Conservation (phyloP, 2,113 vertebrate species). For the Albula goreensis region DNA sequence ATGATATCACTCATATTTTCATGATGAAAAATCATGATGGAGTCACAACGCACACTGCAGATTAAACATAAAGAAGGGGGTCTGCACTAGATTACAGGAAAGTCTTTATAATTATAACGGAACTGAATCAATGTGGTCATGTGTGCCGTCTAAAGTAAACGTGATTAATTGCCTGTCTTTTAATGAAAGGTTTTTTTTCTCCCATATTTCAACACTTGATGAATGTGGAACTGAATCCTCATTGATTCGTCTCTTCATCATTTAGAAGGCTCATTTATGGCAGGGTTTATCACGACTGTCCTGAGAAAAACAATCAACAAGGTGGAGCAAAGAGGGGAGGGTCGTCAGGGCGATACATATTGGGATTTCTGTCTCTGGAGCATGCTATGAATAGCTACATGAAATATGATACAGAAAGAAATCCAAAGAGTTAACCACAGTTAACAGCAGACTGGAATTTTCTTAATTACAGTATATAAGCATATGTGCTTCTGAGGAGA, state of each 20-base stretch:
- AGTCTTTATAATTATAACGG: background rate
- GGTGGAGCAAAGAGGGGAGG: background rate
- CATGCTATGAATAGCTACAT: no score
- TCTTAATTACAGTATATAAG: no score
- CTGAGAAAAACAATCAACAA: background rate
- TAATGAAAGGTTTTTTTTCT: background rate
- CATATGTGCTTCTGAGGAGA: no score
- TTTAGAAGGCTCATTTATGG: background rate
- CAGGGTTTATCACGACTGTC: background rate
- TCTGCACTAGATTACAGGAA: background rate
- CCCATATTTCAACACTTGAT: background rate
- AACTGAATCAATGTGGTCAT: background rate
- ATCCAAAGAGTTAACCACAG: background rate
- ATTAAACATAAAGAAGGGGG: background rate
- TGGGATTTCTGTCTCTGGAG: no score
- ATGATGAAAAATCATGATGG: background rate
- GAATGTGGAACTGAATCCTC: background rate
- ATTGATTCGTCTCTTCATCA: background rate
- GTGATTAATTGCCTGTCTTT: conserved; percentile 2
- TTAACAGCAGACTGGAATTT: background rate
- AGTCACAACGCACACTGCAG: background rate
- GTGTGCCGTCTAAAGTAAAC: background rate
- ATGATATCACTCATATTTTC: background rate
- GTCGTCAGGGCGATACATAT: background rate
- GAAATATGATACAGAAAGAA: no score